Base-by-base conservation (phyloP, 2,797 vertebrate species). In the Sphenopsis melanotis region DNA sequence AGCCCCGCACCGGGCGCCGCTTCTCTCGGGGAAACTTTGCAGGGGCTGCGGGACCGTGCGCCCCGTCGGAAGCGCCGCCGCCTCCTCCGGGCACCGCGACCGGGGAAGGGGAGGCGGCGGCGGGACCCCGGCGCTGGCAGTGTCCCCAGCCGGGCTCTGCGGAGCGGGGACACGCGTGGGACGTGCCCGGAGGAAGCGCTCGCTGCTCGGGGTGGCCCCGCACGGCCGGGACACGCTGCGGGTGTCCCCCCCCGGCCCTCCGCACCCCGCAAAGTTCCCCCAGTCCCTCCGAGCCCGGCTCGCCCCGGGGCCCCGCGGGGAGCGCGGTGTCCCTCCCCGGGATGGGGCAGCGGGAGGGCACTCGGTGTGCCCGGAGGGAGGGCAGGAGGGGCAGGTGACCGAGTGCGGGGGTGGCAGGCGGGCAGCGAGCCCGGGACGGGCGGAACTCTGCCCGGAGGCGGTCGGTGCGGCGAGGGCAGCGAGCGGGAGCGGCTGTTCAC, bases 11-110 rank as follows among this genome's bases (percentile, higher is more conserved):
- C 55, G 61, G 49, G 19, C 30, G 2, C 63, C 57, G 70, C 75
- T 94, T 30, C 74, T 52, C 74, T 47, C 74, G 56, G 52, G 17
- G 74, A 91, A 94, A 94, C 91, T 95, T 94, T 15, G 55, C 71
- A 15, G 24, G 56, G 71, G 66, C 15, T 56, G 83, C 71, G 20
- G 82, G 24, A 53, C 83, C 29, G 47, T 29, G 63, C 34, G 63
- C 53, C 41, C 77, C 57, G 75, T 82, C 65, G 59, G 88, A 61
- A 83, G 57, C 49, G 29, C 47, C 50, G 21, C 56, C n/a, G 10
- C 37, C 23, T 8, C 47, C 65, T 55, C 42, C 47, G 47, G 36
- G 41, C 57, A 17, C 39, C 64, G 42, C 7, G 23, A 26, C 1
- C 12, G 63, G 42, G 32, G 2, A 30, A 12, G 9, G 55, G 55